Conservation (phyloP, 2,888 invertebrate genomes). For the Enoplolaimus lenunculus region DNA sequence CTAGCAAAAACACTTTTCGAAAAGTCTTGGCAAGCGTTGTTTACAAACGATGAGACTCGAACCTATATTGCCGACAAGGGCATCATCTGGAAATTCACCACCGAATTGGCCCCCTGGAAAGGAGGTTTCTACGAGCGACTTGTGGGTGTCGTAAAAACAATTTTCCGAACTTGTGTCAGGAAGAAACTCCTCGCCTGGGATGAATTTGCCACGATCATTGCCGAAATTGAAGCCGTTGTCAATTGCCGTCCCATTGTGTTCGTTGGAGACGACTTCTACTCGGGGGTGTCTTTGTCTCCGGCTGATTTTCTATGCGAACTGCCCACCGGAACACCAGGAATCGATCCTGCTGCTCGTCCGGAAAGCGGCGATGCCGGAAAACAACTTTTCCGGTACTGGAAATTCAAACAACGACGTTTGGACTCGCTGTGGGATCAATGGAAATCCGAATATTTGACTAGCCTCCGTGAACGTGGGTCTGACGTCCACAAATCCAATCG, state of each 20-base stretch:
- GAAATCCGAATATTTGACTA: background rate
- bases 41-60: background rate
- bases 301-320: background rate
- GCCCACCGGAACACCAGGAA: background rate
- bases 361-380: background rate
- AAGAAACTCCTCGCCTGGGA: conserved; percentile 11
- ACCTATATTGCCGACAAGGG: conserved; percentile 17
- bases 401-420: background rate
- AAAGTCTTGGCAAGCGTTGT: conserved; percentile 19
- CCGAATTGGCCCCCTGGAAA: conserved; percentile 43
- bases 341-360: background rate
- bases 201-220: conserved; percentile 19
- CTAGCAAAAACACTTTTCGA: conserved; percentile 36
- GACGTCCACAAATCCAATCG: background rate
- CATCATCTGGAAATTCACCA: conserved; percentile 38
- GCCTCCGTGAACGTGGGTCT: background rate
- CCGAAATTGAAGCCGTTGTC: conserved; percentile 21
- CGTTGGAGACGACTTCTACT: conserved; percentile 14
- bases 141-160: conserved; percentile 38
- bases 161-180: conserved; percentile 17
- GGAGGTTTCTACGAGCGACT: conserved; percentile 44
- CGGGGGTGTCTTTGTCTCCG: background rate
- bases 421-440: conserved; percentile 13
- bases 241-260: conserved; percentile 19
- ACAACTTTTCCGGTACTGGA: conserved; percentile 1